phyloP scores from a whole-genome alignment of 1,140 invertebrate genomes.

The Lineus longissimus region DNA sequence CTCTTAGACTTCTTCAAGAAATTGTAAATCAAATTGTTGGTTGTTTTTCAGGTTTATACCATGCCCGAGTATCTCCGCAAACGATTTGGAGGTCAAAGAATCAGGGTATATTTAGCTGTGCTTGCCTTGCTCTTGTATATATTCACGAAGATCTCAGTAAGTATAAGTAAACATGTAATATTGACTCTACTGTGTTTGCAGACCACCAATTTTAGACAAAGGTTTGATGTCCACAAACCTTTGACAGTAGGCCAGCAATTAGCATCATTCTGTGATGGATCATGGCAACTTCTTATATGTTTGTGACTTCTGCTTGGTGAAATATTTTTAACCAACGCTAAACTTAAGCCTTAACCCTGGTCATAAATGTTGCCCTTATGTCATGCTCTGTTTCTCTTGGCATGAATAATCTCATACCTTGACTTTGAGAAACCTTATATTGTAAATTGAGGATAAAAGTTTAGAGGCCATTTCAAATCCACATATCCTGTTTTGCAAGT shows the following conservation, averaged over 20 bases:
- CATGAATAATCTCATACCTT: too few species aligned
- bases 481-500: too few species aligned
- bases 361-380: too few species aligned
- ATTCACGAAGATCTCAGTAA: slow-evolving; percentile 64
- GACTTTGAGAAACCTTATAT: too few species aligned
- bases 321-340: too few species aligned
- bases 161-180: slow-evolving; percentile 19
- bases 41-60: slow-evolving; percentile 57
- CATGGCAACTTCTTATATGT: not conserved
- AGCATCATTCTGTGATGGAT: not conserved
- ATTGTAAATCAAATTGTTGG: too few species aligned
- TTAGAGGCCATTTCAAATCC: too few species aligned
- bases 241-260: not conserved
- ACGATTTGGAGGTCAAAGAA: slow-evolving; percentile 61
- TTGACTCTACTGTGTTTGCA: not conserved
- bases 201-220: not conserved
- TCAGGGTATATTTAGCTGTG: slow-evolving; percentile 60
- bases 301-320: too few species aligned
- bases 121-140: slow-evolving; percentile 61
- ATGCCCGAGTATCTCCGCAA: slow-evolving; percentile 63
- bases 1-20: too few species aligned
- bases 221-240: not conserved
- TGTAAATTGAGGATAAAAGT: too few species aligned
- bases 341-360: too few species aligned
- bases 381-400: too few species aligned